Percentiles rank a stretch among this genome's conserved stretches.
Evolutionary conservation across 2,888 invertebrate species (phyloP).

Genomic region (Thera britannica): DNA sequence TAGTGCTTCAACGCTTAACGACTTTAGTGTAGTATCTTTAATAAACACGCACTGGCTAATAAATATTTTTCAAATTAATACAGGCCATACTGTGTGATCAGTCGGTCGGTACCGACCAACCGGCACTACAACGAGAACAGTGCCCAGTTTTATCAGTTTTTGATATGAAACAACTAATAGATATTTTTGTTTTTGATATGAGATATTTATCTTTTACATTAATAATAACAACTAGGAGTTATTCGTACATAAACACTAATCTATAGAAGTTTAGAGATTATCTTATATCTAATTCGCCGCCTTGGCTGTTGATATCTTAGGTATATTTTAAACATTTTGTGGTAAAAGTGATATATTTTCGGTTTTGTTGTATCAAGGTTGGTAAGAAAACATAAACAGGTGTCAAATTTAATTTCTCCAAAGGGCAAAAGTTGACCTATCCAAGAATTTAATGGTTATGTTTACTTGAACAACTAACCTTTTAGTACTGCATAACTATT

Average conservation of each 20-base stretch:
- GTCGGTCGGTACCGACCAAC: no score
- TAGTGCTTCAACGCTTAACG: not conserved
- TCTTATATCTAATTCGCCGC: not conserved
- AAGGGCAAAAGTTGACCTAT: slow-evolving; percentile 41
- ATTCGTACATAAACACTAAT: not conserved
- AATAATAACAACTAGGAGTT: not conserved
- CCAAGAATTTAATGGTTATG: slow-evolving; percentile 22
- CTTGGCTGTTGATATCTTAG: not conserved
- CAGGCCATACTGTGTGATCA: no score
- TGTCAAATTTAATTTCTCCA: slow-evolving; percentile 27
- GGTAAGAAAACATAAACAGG: slow-evolving; percentile 18
- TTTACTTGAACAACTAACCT: slow-evolving; percentile 1
- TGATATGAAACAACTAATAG: not conserved
- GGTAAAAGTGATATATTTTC: no score
- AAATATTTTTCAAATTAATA: no score
- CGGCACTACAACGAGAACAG: no score
- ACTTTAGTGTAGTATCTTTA: no score
- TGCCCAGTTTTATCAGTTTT: slow-evolving; percentile 1
- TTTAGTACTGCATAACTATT: slow-evolving; percentile 7
- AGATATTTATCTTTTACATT: not conserved
- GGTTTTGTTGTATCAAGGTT: not conserved
- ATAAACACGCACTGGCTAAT: no score
- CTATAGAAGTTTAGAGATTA: not conserved
- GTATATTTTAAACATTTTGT: not conserved
- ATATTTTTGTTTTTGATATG: not conserved